Evolutionary conservation across 2,797 vertebrate genomes (phyloP), one percentile per base, ranked within the genome.

Genomic region (Enteromius paludinosus): DNA sequence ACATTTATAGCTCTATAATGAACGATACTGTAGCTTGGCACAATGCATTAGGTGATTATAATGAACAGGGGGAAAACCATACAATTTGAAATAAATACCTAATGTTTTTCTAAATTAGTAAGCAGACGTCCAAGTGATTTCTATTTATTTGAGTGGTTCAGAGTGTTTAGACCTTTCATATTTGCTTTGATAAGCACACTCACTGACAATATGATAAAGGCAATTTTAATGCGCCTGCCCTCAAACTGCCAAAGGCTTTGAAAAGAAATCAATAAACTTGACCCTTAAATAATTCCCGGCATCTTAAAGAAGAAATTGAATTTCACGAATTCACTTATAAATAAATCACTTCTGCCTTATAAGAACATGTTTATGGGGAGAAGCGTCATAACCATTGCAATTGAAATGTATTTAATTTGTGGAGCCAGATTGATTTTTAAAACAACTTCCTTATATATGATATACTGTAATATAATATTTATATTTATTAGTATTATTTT

Each of bases 201-300:
- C 76, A n/a, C 68, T 83, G 84, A 85, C 73, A 71, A 75, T 81
- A 78, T 79, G 54, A 85, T 75, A 65, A 81, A 85, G 80, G 45
- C 61, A 20, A 10, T 54, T 85, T 83, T 81, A 83, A 78, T 87
- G 74, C 76, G 15, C 81, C 79, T 59, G 69, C 62, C 70, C 75
- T 79, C 28, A 85, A 79, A 79, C 74, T 79, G 49, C 69, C 28
- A 72, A 56, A 25, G 69, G 41, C 64, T 72, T 72, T 73, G 65
- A 77, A 82, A 56, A 52, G n/a, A 78, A 88, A 85, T 87, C 78
- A 52, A 86, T 86, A 76, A 25, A 41, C 70, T 64, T 77, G 38
- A 84, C 59, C 70, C 72, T 79, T 61, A 61, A 43, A 79, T 35
- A 49, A 65, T 83, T 66, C 69, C n/a, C 54, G 43, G 49, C 25